Evolutionary conservation across 2,797 vertebrate genomes (phyloP), one percentile per base, ranked within the genome.

Genomic region (Loriculus beryllinus): DNA sequence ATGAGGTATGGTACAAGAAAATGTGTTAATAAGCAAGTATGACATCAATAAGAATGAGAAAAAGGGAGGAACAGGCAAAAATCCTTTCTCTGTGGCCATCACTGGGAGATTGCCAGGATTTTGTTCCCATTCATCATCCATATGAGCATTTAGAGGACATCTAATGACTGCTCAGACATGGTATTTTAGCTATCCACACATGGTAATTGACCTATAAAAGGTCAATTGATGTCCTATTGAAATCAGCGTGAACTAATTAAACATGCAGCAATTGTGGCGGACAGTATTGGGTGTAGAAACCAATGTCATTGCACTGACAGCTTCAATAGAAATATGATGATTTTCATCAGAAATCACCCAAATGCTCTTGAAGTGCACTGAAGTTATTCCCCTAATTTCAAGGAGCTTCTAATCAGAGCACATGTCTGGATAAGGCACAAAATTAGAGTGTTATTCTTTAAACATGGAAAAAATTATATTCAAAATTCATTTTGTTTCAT

Each of bases 231-330:
- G 85, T 79, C 67, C 79, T 48, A 70, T 59, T 70, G 63, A 95
- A 92, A 90, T 76, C 92, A 86, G 56, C 47, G 60, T 85, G 80
- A 95, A 72, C 72, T 88, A 76, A 91, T 95, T 91, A 90, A 86
- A 88, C 26, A 70, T 67, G 67, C 72, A 93, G 67, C 47, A 67
- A 69, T 72, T 63, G 82, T 82, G 74, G 90, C 3, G 29, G 69
- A 54, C 1, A 2, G 65, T 88, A 43, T 43, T 64, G 80, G 57
- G 14, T 95, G 86, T 49, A 82, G 33, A 95, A 95, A 43, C 20
- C 57, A 72, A 89, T 75, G 76, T 92, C 72, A 89, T 82, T 92
- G 42, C 54, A 65, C 47, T 60, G 54, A 81, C 65, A 91, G 12
- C 43, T 76, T 83, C 77, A 62, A 57, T 15, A 45, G 85, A 69